A percentile compares a stretch with the other conserved stretches of the same genome.
Evolutionary conservation across 1,140 invertebrate species (phyloP).

Genomic region (Dryas iulia): DNA sequence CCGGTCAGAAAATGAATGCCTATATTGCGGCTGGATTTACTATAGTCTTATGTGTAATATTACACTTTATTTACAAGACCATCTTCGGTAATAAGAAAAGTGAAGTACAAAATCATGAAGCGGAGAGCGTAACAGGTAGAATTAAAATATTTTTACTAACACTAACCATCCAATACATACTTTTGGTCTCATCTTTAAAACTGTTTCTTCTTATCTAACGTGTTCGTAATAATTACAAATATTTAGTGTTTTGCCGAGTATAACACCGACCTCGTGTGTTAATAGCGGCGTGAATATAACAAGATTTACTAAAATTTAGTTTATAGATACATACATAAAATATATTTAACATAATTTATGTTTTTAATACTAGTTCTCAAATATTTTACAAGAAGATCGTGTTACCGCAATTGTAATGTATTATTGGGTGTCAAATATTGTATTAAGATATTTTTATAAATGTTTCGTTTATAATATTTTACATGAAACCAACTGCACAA

Average conservation of each 20-base stretch:
- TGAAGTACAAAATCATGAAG: conserved; percentile 56
- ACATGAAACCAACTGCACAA: conserved; percentile 7
- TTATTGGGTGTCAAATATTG: neutral
- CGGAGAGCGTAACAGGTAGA: conserved; percentile 60
- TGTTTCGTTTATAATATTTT: neutral
- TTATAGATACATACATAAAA: neutral
- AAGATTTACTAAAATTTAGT: neutral
- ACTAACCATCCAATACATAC: neutral
- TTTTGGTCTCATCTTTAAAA: neutral
- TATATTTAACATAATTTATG: neutral
- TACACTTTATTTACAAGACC: conserved; percentile 67
- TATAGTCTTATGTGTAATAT: conserved; percentile 53
- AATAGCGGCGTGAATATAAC: neutral
- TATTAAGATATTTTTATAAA: neutral
- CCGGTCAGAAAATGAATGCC: conserved; percentile 54
- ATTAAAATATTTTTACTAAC: conserved; percentile 14
- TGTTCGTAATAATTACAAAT: neutral
- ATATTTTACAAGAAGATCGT: neutral
- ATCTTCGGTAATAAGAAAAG: conserved; percentile 59
- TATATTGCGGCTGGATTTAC: conserved; percentile 54
- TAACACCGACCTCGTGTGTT: neutral
- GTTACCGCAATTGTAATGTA: neutral
- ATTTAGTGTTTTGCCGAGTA: neutral
- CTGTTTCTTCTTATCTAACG: neutral
- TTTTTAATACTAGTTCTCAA: neutral